Evolutionary conservation across 2,113 vertebrate genomes (phyloP).

Genomic region (Phaethornis superciliosus): DNA sequence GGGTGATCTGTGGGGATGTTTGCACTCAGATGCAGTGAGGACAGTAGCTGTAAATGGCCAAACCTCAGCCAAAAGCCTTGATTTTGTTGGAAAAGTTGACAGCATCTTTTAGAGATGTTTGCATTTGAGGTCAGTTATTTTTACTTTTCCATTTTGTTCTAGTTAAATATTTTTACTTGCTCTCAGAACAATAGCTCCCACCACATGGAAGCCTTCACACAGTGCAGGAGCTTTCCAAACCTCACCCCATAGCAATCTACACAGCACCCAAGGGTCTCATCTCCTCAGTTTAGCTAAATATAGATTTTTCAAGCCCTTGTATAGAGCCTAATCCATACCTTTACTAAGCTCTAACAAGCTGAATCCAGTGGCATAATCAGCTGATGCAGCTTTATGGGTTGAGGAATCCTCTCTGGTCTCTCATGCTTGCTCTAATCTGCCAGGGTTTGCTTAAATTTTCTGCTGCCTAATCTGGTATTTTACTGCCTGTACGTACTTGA

Average conservation of each 20-base stretch:
- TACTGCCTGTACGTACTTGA: not conserved
- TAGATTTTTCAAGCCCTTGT: constrained; percentile 10
- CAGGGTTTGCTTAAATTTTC: constrained; percentile 32
- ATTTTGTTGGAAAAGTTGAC: not conserved
- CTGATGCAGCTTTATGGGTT: not conserved
- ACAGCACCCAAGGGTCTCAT: not conserved
- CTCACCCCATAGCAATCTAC: not conserved
- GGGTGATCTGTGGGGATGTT: not conserved
- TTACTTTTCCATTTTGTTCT: constrained; percentile 10
- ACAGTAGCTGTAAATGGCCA: not conserved
- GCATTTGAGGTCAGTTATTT: constrained; percentile 51
- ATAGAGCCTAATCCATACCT: constrained; percentile 43
- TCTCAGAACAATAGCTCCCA: constrained; percentile 34
- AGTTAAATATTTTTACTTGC: not conserved
- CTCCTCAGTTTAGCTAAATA: constrained; percentile 49
- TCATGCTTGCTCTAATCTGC: not conserved
- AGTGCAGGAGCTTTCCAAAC: not conserved
- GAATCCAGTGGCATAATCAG: constrained; percentile 15
- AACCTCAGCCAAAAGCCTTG: not conserved
- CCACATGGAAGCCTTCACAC: not conserved
- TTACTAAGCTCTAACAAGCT: constrained; percentile 12
- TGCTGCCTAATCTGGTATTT: not conserved
- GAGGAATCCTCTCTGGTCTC: constrained; percentile 2
- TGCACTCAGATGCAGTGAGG: no score
- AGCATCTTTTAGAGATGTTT: not conserved